Evolutionary conservation across 2,797 vertebrate genomes (phyloP), one percentile per base, ranked within the genome.

Genomic region (Meriones psammophilus): DNA sequence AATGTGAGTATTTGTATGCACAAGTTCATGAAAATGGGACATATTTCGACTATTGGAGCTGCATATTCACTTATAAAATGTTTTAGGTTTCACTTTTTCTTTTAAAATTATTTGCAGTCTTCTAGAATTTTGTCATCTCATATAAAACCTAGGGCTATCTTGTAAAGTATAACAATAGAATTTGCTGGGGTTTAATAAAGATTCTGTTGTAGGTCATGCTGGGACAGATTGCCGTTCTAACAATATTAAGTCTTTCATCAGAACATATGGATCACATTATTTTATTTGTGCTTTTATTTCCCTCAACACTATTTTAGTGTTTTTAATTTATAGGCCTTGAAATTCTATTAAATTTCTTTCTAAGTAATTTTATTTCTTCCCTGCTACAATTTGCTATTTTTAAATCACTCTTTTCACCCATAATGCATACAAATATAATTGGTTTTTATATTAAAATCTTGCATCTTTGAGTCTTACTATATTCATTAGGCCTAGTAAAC

Each of bases 341-440:
- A 62, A 39, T 89, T 92, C n/a, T 89, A 8, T 95, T 94, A 94
- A 69, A 28, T 92, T 73, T 18, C 74, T 95, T 93, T 73, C 42
- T 69, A 71, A 93, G 68, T 50, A 79, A 60, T 92, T 54, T 88
- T 86, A 92, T 94, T 95, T 9, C 86, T 91, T 91, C 58, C 78
- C 69, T 89, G 14, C 14, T 73, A 20, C 39, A 86, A 2, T 62
- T 69, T 33, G 28, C 60, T 94, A 14, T 46, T 85, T 85, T 79
- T 73, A 68, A 88, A 58, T 56, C 93, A 68, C 0, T 12, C 36
- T 88, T 84, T 90, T 85, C 46, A 15, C 30, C 64, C 17, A 36
- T 33, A 71, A 78, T 76, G 0, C 66, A 39, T 77, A 60, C 9
- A 78, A 50, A 77, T 90, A 64, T n/a, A 83, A 26, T 78, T 73